phyloP scores from a whole-genome alignment of 2,888 invertebrate genomes.

The Lycia hirtaria region DNA sequence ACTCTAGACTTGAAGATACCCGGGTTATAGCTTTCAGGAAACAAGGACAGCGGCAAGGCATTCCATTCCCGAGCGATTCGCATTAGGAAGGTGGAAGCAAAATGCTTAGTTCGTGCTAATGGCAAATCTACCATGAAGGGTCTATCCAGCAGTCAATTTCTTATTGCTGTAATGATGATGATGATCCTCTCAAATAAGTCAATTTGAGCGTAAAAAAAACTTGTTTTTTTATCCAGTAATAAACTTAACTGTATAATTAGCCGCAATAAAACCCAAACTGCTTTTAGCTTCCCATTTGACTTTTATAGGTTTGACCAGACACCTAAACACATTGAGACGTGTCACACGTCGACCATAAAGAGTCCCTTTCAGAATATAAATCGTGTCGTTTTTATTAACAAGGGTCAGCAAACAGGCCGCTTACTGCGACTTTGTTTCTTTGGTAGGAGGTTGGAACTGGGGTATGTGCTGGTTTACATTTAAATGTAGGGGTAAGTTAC shows the following conservation, averaged over 20 bases:
- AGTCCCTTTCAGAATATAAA: slow-evolving; percentile 22
- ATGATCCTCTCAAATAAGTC: too few relatives aligned
- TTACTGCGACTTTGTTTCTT: background rate
- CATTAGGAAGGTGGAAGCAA: too few relatives aligned
- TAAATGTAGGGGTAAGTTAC: background rate
- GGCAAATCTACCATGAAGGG: too few relatives aligned
- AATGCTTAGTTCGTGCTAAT: too few relatives aligned
- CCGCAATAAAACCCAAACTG: background rate
- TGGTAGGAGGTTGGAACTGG: background rate
- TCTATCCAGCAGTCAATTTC: too few relatives aligned
- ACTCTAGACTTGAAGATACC: too few relatives aligned
- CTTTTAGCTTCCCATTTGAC: slow-evolving; percentile 2
- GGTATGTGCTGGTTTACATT: background rate
- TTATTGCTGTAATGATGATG: too few relatives aligned
- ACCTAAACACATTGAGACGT: slow-evolving; percentile 14
- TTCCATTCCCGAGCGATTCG: too few relatives aligned
- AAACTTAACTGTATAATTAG: background rate
- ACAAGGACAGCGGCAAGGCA: too few relatives aligned
- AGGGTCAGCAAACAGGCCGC: slow-evolving; percentile 11
- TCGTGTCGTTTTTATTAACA: slow-evolving; percentile 22
- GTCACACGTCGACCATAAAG: slow-evolving; percentile 14
- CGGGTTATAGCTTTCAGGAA: too few relatives aligned
- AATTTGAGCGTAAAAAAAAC: too few relatives aligned
- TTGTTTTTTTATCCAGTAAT: background rate
- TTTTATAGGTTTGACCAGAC: slow-evolving; percentile 11